Conservation (phyloP, 2,113 vertebrate genomes). For the Oophaga pumilio region DNA sequence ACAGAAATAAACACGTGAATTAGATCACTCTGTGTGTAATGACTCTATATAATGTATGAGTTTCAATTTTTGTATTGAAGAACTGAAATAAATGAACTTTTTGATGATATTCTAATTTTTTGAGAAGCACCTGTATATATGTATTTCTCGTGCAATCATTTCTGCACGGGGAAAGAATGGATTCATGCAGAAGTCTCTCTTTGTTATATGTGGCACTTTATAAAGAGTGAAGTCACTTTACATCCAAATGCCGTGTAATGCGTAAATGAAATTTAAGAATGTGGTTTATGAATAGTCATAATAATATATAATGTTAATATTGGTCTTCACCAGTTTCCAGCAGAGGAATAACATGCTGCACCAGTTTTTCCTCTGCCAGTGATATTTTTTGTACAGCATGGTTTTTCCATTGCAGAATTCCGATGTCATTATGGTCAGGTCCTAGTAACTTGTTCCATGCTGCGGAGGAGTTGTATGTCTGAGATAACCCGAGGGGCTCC, state of each 20-base stretch:
- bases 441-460: slow-evolving; percentile 45
- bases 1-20: too few species aligned
- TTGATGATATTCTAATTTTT: too few species aligned
- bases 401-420: slow-evolving; percentile 48
- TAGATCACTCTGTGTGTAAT: too few species aligned
- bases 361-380: background rate
- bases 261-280: background rate
- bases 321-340: background rate
- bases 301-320: background rate
- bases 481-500: background rate
- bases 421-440: slow-evolving; percentile 23
- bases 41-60: too few species aligned
- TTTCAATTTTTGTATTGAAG: too few species aligned
- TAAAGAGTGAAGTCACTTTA: background rate
- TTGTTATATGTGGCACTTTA: background rate
- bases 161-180: background rate
- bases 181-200: background rate
- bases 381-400: slow-evolving; percentile 2
- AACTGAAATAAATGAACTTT: too few species aligned
- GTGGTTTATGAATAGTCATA: background rate
- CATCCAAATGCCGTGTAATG: background rate
- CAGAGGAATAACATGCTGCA: background rate
- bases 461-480: background rate
- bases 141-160: background rate
- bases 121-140: too few species aligned